phyloP scores from a whole-genome alignment of 64 coral and sea anemone genomes.

The Catalaphyllia jardinei region DNA sequence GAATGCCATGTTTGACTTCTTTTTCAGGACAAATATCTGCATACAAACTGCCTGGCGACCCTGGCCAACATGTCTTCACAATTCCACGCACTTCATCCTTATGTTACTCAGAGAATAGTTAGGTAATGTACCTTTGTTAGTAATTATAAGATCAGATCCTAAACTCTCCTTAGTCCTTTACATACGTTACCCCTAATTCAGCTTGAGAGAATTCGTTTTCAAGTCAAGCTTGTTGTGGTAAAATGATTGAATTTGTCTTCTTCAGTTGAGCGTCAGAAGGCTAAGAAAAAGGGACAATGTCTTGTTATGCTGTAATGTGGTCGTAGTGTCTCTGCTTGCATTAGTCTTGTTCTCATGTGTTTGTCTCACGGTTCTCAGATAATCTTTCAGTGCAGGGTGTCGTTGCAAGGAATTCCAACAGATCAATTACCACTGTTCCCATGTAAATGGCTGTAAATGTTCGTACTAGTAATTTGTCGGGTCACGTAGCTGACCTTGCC shows the following conservation, averaged over 20 bases:
- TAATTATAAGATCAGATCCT: not conserved
- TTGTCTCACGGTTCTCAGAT: no score
- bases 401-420: no score
- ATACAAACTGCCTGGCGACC: slow-evolving; percentile 97
- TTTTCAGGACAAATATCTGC: slow-evolving; percentile 95
- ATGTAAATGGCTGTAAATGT: no score
- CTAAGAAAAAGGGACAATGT: not conserved
- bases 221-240: not conserved
- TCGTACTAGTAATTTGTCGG: no score
- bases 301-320: no score
- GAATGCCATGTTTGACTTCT: not conserved
- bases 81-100: slow-evolving; percentile 96
- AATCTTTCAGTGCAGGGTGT: no score
- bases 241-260: not conserved
- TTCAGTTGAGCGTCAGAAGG: not conserved
- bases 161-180: not conserved
- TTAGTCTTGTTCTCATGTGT: no score
- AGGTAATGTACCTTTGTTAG: slow-evolving; percentile 31
- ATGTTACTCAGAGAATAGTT: slow-evolving; percentile 98
- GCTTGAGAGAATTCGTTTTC: not conserved
- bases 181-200: not conserved
- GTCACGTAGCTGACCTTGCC: no score
- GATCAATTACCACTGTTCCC: no score
- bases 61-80: slow-evolving; percentile 99
- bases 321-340: no score